Percentiles rank a stretch among this genome's conserved stretches.
These are phyloP conservation scores for Drosophila arawakana DNA, from an alignment of 1,140 invertebrate species.

Conservation along the genomic window DNA sequence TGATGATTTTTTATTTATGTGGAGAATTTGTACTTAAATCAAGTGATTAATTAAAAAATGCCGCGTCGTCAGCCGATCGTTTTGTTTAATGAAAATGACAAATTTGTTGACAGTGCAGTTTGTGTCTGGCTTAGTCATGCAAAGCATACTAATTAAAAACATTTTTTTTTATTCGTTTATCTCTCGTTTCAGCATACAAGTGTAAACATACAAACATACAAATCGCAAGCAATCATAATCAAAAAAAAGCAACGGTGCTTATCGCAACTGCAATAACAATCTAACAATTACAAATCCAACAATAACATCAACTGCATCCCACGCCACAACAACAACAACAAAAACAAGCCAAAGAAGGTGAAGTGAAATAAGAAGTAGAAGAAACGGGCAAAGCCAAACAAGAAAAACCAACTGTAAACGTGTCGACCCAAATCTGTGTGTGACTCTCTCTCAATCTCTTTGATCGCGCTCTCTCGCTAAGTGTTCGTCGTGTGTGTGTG, in stretches of 20 bases:
- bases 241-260: conserved; percentile 42
- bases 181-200: conserved; percentile 44
- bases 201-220: conserved; percentile 17
- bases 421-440: conserved; percentile 47
- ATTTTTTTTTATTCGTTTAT: conserved; percentile 1
- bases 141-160: conserved; percentile 11
- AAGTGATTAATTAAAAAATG: too few relatives aligned
- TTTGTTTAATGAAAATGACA: conserved; percentile 3
- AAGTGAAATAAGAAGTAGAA: conserved; percentile 7
- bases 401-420: conserved; percentile 42
- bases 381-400: conserved; percentile 9
- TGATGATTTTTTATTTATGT: too few relatives aligned
- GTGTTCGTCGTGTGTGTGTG: conserved; percentile 20
- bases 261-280: conserved; percentile 36
- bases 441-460: conserved; percentile 9
- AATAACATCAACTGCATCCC: conserved; percentile 20
- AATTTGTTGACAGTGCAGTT: conserved; percentile 2
- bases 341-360: conserved; percentile 15
- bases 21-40: too few relatives aligned
- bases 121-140: neutral
- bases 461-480: conserved; percentile 13
- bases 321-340: conserved; percentile 26
- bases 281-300: conserved; percentile 32
- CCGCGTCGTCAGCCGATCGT: neutral
- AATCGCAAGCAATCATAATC: conserved; percentile 10